A percentile compares a stretch with the other conserved stretches of the same genome.
These are phyloP conservation scores for Alligator sinensis DNA, from an alignment of 2,113 vertebrate genomes.

Conservation along the genomic window DNA sequence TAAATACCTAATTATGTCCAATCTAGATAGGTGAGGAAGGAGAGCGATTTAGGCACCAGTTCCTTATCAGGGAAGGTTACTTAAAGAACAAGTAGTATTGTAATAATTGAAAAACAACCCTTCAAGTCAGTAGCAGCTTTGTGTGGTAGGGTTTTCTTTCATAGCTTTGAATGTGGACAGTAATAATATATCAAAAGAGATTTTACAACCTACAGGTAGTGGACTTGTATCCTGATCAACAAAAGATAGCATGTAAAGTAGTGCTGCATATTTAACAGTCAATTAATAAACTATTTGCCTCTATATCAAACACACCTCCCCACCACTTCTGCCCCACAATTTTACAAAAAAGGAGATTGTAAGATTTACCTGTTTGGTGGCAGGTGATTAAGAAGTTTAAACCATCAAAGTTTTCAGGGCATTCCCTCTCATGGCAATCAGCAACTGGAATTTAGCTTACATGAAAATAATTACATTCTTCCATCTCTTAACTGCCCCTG, in stretches of 20 bases:
- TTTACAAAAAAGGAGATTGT: background rate
- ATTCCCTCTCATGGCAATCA: background rate
- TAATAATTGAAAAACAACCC: background rate
- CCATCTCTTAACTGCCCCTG: slow-evolving; percentile 42
- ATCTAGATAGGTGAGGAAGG: background rate
- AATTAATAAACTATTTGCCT: background rate
- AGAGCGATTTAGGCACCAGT: background rate
- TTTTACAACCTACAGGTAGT: background rate
- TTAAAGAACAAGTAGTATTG: background rate
- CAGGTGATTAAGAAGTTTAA: slow-evolving; percentile 31
- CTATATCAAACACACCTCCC: background rate
- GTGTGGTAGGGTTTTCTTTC: background rate
- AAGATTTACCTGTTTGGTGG: slow-evolving; percentile 46
- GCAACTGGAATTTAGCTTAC: slow-evolving; percentile 23
- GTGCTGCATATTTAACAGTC: background rate
- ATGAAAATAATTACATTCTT: slow-evolving; percentile 56
- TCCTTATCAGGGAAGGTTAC: background rate
- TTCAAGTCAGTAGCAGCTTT: background rate
- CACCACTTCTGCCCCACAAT: background rate
- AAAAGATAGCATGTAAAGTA: background rate
- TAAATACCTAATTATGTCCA: background rate
- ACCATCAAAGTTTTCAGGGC: slow-evolving; percentile 2
- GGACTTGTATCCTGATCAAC: background rate
- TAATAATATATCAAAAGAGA: background rate
- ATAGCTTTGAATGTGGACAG: background rate